Evolutionary conservation across 2,888 invertebrate genomes (phyloP).

Genomic region (Diarsia rubi): DNA sequence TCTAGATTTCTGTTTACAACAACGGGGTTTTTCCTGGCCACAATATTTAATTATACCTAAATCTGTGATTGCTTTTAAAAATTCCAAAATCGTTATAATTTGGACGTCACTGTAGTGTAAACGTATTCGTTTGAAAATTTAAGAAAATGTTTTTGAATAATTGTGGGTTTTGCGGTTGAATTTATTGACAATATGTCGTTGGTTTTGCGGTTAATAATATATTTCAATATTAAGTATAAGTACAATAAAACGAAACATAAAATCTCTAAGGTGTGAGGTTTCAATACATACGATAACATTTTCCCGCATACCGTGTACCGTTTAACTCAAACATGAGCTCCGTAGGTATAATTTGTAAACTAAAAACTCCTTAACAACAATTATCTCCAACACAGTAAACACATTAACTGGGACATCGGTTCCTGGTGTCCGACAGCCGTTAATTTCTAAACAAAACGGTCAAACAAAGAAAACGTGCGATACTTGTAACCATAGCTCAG

Average conservation of each 20-base stretch:
- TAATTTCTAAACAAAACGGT: constrained; percentile 75
- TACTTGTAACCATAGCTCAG: constrained; percentile 62
- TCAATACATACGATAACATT: background rate
- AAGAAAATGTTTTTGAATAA: background rate
- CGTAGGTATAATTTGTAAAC: constrained; percentile 29
- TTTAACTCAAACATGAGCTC: background rate
- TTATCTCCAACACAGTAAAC: constrained; percentile 54
- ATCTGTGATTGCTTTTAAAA: constrained; percentile 1
- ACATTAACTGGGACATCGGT: constrained; percentile 57
- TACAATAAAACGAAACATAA: background rate
- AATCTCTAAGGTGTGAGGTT: background rate
- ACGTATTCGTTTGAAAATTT: constrained; percentile 5
- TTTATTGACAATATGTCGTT: background rate
- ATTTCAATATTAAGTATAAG: background rate
- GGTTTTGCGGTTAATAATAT: constrained; percentile 31
- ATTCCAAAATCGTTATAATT: constrained; percentile 11
- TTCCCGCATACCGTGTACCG: background rate
- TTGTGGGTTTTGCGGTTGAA: constrained; percentile 12
- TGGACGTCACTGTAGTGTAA: background rate
- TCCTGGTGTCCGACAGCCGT: constrained; percentile 65
- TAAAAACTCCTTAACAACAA: constrained; percentile 47
- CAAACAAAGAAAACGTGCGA: constrained; percentile 73
- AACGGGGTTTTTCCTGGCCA: constrained; percentile 40
- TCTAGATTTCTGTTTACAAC: constrained; percentile 42
- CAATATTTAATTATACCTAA: constrained; percentile 29